A percentile compares a stretch with the other conserved stretches of the same genome.
Evolutionary conservation across 1,140 invertebrate genomes (phyloP).

Genomic region (Lordiphosa clarofinis): DNA sequence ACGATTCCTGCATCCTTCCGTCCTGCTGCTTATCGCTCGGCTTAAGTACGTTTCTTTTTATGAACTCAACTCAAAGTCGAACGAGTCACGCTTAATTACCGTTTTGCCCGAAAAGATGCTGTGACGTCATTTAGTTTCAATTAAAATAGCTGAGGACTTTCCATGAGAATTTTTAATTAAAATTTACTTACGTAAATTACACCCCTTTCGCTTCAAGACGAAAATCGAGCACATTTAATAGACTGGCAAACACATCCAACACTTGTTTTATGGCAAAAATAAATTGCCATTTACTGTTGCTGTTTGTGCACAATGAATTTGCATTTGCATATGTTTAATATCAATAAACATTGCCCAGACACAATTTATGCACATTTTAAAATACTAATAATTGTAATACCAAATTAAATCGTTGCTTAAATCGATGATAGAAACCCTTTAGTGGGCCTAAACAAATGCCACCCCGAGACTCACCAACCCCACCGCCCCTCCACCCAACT

Average conservation of each 20-base stretch:
- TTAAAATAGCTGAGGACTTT: constrained; percentile 70
- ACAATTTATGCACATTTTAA: constrained; percentile 49
- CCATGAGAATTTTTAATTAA: constrained; percentile 75
- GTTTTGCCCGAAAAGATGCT: constrained; percentile 36
- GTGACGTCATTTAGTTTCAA: constrained; percentile 71
- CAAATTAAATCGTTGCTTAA: constrained; percentile 38
- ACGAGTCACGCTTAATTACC: constrained; percentile 63
- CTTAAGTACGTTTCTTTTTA: constrained; percentile 47
- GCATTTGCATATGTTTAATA: constrained; percentile 47
- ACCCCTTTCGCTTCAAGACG: neutral
- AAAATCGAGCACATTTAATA: neutral
- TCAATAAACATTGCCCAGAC: constrained; percentile 42
- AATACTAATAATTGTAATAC: constrained; percentile 38
- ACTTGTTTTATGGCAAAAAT: constrained; percentile 37
- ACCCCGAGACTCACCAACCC: neutral
- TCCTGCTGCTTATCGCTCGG: constrained; percentile 1
- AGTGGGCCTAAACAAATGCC: constrained; percentile 15
- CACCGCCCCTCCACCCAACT: neutral
- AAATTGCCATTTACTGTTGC: constrained; percentile 33
- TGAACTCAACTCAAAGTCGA: constrained; percentile 48
- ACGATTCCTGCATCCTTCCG: neutral
- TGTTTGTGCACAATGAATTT: constrained; percentile 26
- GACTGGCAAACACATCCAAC: constrained; percentile 2
- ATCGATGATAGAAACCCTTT: neutral
- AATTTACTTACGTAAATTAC: constrained; percentile 71